Base-by-base conservation (phyloP, 2,888 invertebrate genomes). In the Apotomis turbidana region DNA sequence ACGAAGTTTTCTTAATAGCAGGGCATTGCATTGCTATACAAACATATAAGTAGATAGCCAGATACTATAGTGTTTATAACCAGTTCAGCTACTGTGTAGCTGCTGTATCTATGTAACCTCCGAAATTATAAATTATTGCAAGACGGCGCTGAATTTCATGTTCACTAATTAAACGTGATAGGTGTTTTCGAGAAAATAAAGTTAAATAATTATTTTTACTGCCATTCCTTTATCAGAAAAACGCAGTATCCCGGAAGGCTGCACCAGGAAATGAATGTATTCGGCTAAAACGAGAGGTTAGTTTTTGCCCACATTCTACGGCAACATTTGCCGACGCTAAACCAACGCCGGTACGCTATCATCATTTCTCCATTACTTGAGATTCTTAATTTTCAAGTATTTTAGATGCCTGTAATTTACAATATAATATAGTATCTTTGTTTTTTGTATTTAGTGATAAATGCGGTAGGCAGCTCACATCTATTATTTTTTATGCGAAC, bases 291-390 rank as follows among this genome's bases (percentile, higher is more conserved):
- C 81, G 77, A 77, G 76, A 75, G 76, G 69, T 69, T 67, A 68
- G 81, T 86, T 87, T 86, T 84, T 84, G 81, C 78, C 75, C 80
- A 78, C 81, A 83, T 83, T 83, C 79, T 79, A 58, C 66, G 71
- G 74, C 78, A 81, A 77, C 83, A 79, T 81, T 83, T 81, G 81
- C 46, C 68, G 66, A 51, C 46, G 41, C 70, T 49, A 41, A 49
- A 46, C 61, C 69, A 58, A 55, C 62, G 68, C 60, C 52, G 68
- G 66, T 36, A 67, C 59, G 75, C 74, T 78, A 75, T 79, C 71
- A 78, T 79, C 73, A 77, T 75, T 74, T 74, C 36, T 59, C 61
- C 73, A 77, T 78, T 76, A 74, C 54, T 62, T 41, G 64, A 15
- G 38, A 60, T 70, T 70, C 64, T 61, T 64, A 55, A 68, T 55